phyloP scores from a whole-genome alignment of 2,797 vertebrate species.

The Pipistrellus kuhlii region DNA sequence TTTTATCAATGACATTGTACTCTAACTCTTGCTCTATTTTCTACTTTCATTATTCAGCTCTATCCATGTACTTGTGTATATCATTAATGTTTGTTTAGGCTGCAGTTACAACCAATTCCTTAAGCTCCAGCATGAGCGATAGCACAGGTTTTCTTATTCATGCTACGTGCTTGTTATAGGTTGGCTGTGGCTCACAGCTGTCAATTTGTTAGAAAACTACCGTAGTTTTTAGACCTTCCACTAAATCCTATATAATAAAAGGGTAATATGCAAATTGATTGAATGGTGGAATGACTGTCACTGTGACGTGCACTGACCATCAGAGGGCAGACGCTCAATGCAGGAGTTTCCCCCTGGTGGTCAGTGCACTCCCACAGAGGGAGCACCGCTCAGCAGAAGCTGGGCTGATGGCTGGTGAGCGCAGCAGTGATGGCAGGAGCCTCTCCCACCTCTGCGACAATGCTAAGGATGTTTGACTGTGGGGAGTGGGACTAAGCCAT shows the following conservation, averaged over 20 bases:
- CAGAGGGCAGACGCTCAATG: no score
- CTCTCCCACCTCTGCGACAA: no score
- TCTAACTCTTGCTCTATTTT: background rate
- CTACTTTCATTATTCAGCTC: slow-evolving; percentile 9
- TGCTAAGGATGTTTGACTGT: no score
- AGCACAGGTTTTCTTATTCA: background rate
- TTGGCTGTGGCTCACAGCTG: background rate
- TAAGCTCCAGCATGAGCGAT: slow-evolving; percentile 8
- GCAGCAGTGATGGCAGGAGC: no score
- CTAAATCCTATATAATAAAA: background rate
- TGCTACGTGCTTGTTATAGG: background rate
- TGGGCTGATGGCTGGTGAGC: no score
- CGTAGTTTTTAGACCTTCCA: background rate
- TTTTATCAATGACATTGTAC: background rate
- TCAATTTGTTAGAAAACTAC: background rate
- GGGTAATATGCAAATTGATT: no score
- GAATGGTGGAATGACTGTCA: no score
- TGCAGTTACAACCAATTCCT: background rate
- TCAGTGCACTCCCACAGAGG: no score
- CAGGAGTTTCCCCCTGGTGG: no score
- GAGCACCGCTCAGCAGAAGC: no score
- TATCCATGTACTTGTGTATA: background rate
- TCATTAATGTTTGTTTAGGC: background rate
- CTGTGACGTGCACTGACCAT: no score
- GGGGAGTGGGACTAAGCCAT: no score